phyloP scores from a whole-genome alignment of 2,113 vertebrate species.

The Ailuropoda melanoleuca region DNA sequence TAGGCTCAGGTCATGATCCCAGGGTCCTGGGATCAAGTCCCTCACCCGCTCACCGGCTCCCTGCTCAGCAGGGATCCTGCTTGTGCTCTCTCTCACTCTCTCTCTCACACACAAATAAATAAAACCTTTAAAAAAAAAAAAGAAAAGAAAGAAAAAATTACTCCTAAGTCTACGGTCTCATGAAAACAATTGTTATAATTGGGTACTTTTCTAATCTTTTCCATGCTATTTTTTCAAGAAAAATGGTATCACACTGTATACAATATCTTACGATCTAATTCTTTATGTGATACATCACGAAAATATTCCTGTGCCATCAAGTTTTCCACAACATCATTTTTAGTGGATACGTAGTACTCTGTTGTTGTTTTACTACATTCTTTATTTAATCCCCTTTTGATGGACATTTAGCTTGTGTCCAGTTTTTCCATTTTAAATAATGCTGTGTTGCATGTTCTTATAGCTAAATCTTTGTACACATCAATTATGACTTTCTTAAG shows the following conservation, averaged over 20 bases:
- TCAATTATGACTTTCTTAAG: neutral
- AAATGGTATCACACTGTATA: neutral
- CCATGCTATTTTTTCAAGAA: constrained; percentile 1
- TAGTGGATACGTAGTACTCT: neutral
- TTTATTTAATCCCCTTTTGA: neutral
- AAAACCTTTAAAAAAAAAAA: no score
- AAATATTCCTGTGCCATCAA: neutral
- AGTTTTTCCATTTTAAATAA: neutral
- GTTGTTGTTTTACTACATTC: neutral
- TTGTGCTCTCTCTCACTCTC: no score
- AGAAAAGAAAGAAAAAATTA: neutral
- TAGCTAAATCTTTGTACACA: neutral
- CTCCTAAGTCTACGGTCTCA: neutral
- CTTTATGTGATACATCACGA: neutral
- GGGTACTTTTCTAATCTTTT: neutral
- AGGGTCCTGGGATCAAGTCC: no score
- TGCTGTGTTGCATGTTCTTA: neutral
- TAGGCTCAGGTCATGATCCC: no score
- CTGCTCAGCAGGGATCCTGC: no score
- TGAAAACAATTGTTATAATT: neutral
- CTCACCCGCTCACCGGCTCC: no score
- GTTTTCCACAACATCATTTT: neutral
- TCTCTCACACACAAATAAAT: no score
- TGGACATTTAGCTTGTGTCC: neutral
- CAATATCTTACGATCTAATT: neutral